A percentile compares a stretch with the other conserved stretches of the same genome.
Evolutionary conservation across 2,888 invertebrate genomes (phyloP).

Genomic region (Lasioglossum morio): DNA sequence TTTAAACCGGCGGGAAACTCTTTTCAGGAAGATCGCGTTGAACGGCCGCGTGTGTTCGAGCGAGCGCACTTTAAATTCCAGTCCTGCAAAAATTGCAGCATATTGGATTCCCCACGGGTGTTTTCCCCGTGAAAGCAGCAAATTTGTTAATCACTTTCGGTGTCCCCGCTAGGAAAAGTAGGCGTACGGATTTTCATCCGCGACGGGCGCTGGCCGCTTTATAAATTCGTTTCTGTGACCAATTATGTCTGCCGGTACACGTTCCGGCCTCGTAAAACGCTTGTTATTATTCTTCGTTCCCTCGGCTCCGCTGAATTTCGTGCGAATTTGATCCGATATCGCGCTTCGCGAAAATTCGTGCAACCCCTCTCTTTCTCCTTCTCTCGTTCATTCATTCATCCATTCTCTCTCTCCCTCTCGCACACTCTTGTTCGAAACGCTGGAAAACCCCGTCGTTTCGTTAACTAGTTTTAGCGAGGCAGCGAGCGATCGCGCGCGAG

Average conservation of each 20-base stretch:
- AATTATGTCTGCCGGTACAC: not conserved
- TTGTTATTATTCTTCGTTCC: not conserved
- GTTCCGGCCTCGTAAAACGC: not conserved
- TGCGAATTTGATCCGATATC: conserved; percentile 4
- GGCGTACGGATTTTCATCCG: not conserved
- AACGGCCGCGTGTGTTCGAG: not conserved
- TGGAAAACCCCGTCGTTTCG: not conserved
- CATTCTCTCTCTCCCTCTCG: not conserved
- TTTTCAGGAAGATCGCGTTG: not conserved
- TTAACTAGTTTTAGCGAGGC: not conserved
- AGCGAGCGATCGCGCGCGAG: not conserved
- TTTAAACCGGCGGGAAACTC: not conserved
- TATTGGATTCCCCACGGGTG: conserved; percentile 1
- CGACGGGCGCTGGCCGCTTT: not conserved
- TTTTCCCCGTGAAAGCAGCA: not conserved
- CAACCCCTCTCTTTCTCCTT: not conserved
- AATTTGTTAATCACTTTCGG: conserved; percentile 10
- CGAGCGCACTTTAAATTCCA: not conserved
- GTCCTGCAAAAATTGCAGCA: not conserved
- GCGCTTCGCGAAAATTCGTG: not conserved
- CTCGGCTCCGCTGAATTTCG: not conserved
- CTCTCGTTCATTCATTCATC: not conserved
- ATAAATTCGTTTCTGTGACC: conserved; percentile 2
- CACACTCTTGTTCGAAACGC: not conserved
- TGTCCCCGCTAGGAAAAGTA: not conserved